Percentiles rank a stretch among this genome's conserved stretches.
Evolutionary conservation across 2,797 vertebrate genomes (phyloP).

Genomic region (Rhinatrema bivittatum): DNA sequence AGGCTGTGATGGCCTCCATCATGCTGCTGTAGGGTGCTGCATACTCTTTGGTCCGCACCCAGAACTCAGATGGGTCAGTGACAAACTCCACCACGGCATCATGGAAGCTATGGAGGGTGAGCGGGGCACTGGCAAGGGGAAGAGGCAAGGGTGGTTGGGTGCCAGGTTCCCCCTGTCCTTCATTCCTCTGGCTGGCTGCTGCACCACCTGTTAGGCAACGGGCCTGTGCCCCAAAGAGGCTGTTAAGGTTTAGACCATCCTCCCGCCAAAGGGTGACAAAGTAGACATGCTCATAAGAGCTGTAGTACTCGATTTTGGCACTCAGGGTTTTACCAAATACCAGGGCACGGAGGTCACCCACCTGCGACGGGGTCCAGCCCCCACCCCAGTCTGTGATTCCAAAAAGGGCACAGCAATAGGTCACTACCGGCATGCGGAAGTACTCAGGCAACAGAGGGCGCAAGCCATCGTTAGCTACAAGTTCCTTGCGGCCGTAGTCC

Average conservation of each 20-base stretch:
- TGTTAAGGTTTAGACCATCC: constrained; percentile 72
- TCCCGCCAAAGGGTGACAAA: constrained; percentile 76
- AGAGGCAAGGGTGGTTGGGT: not conserved
- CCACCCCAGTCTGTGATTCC: constrained; percentile 67
- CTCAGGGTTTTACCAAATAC: constrained; percentile 65
- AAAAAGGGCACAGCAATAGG: constrained; percentile 76
- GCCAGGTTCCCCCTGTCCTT: fast-evolving
- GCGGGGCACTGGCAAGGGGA: not conserved
- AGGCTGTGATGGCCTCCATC: constrained; percentile 53
- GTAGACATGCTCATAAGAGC: constrained; percentile 76
- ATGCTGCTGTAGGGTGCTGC: constrained; percentile 57
- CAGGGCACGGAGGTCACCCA: constrained; percentile 61
- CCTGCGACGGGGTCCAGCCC: constrained; percentile 68
- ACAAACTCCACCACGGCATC: constrained; percentile 61
- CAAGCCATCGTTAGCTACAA: constrained; percentile 62
- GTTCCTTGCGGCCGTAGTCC: constrained; percentile 79
- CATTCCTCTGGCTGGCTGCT: not conserved
- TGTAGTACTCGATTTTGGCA: constrained; percentile 78
- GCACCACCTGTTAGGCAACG: constrained; percentile 26
- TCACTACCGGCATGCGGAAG: constrained; percentile 85
- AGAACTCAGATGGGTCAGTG: constrained; percentile 74
- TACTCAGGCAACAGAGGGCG: constrained; percentile 67
- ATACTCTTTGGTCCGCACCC: constrained; percentile 68
- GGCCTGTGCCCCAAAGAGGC: constrained; percentile 55
- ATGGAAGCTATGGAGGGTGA: constrained; percentile 50